Evolutionary conservation across 1,140 invertebrate genomes (phyloP).

Genomic region (Drosophila mojavensis): DNA sequence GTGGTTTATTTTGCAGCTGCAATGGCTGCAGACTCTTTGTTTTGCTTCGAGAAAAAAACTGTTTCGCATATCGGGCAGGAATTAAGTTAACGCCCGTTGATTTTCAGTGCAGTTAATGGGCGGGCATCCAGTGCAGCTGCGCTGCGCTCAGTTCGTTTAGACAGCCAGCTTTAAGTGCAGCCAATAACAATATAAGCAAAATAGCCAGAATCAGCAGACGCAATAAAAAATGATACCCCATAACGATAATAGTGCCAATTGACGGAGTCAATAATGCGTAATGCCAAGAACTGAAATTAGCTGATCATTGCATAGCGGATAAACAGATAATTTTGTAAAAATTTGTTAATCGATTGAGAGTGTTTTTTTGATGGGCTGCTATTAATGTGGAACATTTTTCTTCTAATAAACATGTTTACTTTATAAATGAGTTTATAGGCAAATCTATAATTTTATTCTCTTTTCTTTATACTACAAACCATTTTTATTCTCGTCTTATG

Average conservation of each 20-base stretch:
- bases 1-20: constrained; percentile 12
- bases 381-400: too few species aligned
- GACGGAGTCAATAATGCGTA: too few species aligned
- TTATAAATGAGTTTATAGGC: too few species aligned
- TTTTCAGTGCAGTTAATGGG: constrained; percentile 64
- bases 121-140: neutral
- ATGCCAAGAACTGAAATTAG: neutral
- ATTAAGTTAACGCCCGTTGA: constrained; percentile 76
- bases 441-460: too few species aligned
- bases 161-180: constrained; percentile 13
- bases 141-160: constrained; percentile 46
- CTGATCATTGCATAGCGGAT: neutral
- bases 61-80: constrained; percentile 66
- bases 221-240: constrained; percentile 36
- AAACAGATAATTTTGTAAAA: neutral
- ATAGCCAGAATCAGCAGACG: constrained; percentile 39
- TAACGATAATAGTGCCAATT: constrained; percentile 1
- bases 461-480: too few species aligned
- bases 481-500: too few species aligned
- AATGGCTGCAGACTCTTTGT: constrained; percentile 9
- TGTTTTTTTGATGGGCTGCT: too few species aligned
- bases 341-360: neutral
- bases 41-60: constrained; percentile 61
- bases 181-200: constrained; percentile 29
- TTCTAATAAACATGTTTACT: too few species aligned